Evolutionary conservation across 2,888 invertebrate genomes (phyloP).

Genomic region (Osedax frankpressi): DNA sequence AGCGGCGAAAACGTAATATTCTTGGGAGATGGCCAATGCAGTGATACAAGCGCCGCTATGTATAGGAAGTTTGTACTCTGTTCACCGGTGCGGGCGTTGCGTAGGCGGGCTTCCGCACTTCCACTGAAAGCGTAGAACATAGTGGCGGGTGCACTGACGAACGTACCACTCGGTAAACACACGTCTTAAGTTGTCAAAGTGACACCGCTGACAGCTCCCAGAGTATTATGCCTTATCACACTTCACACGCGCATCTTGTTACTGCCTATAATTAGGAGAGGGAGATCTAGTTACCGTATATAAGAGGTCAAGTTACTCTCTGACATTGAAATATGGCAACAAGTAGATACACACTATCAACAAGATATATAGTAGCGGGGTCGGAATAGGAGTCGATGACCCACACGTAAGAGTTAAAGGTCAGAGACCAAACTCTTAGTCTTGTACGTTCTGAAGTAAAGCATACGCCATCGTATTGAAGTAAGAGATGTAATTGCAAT

Average conservation of each 20-base stretch:
- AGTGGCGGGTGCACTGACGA: slow-evolving; percentile 23
- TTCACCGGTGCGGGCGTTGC: slow-evolving; percentile 34
- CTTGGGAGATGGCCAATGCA: slow-evolving; percentile 36
- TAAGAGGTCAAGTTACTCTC: too few relatives aligned
- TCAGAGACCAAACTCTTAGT: slow-evolving; percentile 35
- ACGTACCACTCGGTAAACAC: neutral
- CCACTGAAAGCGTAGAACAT: slow-evolving; percentile 38
- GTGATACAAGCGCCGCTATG: slow-evolving; percentile 32
- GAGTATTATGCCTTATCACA: slow-evolving; percentile 19
- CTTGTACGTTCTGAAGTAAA: slow-evolving; percentile 35
- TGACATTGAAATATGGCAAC: slow-evolving; percentile 35
- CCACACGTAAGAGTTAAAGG: slow-evolving; percentile 30
- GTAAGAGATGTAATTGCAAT: too few relatives aligned
- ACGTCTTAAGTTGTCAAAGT: slow-evolving; percentile 25
- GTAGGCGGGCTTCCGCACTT: slow-evolving; percentile 33
- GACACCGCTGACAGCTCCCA: neutral
- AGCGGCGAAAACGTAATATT: slow-evolving; percentile 39
- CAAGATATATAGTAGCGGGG: slow-evolving; percentile 35
- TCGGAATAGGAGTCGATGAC: slow-evolving; percentile 33
- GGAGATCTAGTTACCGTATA: neutral
- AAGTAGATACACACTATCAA: slow-evolving; percentile 33
- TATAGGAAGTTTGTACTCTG: slow-evolving; percentile 34
- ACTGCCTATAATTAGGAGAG: slow-evolving; percentile 24
- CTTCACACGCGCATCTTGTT: slow-evolving; percentile 36
- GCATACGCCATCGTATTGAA: slow-evolving; percentile 30